These are phyloP conservation scores for Metopia argyrocephala DNA, from an alignment of 2,888 invertebrate genomes.

Conservation along the genomic window DNA sequence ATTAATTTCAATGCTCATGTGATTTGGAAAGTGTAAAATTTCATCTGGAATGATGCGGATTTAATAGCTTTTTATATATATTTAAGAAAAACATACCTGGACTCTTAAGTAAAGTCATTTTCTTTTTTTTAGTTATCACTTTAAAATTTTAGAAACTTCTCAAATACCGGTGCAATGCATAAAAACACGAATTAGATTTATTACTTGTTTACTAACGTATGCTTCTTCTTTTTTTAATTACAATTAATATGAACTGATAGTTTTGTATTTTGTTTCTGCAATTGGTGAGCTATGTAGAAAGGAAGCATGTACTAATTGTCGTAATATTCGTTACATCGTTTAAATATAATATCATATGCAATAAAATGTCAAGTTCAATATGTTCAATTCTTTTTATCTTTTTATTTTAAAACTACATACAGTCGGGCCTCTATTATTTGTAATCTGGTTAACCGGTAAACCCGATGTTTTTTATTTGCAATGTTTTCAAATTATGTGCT, in stretches of 20 bases:
- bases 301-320: no score
- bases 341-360: no score
- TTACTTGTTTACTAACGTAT: slow-evolving; percentile 32
- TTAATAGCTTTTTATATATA: not conserved
- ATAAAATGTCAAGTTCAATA: no score
- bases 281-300: no score
- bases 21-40: slow-evolving; percentile 67
- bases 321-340: no score
- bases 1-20: slow-evolving; percentile 70
- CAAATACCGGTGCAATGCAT: not conserved
- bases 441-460: no score
- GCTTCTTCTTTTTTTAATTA: not conserved
- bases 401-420: no score
- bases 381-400: no score
- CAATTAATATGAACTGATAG: slow-evolving; percentile 4
- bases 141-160: not conserved
- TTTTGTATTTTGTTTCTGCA: no score
- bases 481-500: no score
- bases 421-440: no score
- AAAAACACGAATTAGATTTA: not conserved
- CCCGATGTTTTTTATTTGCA: no score
- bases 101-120: slow-evolving; percentile 44
- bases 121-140: not conserved
- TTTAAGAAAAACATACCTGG: slow-evolving; percentile 40
- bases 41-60: slow-evolving; percentile 61